phyloP scores from a whole-genome alignment of 2,113 vertebrate species.

The Phycodurus eques region DNA sequence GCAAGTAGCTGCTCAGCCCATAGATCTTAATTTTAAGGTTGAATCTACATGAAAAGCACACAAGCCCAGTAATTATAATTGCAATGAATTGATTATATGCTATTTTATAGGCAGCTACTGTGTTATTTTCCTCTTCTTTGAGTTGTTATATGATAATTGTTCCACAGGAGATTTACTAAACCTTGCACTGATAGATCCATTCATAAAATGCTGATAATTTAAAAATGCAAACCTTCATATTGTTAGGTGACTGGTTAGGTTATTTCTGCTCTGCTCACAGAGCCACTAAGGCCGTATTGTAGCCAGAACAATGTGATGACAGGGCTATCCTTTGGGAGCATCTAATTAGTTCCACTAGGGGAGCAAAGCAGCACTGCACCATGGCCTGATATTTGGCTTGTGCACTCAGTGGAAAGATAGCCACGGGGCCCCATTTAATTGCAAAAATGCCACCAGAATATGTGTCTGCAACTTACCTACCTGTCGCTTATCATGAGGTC shows the following conservation, averaged over 20 bases:
- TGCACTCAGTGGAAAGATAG: slow-evolving; percentile 67
- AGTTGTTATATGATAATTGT: background rate
- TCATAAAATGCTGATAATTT: slow-evolving; percentile 18
- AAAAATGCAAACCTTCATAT: slow-evolving; percentile 24
- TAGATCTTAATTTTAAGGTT: background rate
- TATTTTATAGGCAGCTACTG: background rate
- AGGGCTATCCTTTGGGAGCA: slow-evolving; percentile 71
- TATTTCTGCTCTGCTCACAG: slow-evolving; percentile 52
- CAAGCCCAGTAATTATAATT: background rate
- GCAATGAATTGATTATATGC: background rate
- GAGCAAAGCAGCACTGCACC: slow-evolving; percentile 62
- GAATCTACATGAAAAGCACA: background rate
- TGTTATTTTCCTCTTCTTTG: slow-evolving; percentile 5
- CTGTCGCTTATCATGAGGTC: slow-evolving; percentile 58
- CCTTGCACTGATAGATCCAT: background rate
- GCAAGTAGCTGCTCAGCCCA: background rate
- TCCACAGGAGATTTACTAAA: background rate
- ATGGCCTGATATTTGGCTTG: slow-evolving; percentile 71
- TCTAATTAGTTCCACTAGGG: slow-evolving; percentile 76
- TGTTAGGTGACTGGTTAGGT: slow-evolving; percentile 43
- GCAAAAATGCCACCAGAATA: slow-evolving; percentile 68
- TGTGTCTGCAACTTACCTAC: slow-evolving; percentile 53
- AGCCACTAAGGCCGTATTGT: slow-evolving; percentile 58
- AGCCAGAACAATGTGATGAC: slow-evolving; percentile 71
- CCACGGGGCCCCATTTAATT: slow-evolving; percentile 71